phyloP scores from a whole-genome alignment of 1,140 invertebrate species.

The Drosophila tropicalis region DNA sequence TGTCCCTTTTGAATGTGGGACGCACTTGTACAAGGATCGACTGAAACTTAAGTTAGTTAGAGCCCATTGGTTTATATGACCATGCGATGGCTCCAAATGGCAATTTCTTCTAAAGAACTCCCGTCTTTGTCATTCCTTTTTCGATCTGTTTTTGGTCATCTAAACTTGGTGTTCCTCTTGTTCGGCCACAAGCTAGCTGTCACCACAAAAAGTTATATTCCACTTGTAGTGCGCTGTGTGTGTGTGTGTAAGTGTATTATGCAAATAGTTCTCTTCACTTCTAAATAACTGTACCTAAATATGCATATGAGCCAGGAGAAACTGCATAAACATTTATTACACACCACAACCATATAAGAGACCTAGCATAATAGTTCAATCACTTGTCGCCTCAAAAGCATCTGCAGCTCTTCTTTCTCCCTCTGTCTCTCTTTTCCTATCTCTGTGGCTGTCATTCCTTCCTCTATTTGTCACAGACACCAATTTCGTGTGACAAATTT shows the following conservation, averaged over 20 bases:
- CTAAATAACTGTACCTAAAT: constrained; percentile 48
- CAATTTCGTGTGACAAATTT: constrained; percentile 82
- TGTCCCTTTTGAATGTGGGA: no score
- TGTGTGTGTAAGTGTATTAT: constrained; percentile 14
- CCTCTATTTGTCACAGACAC: constrained; percentile 79
- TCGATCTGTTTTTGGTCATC: constrained; percentile 1
- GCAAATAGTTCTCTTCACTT: constrained; percentile 16
- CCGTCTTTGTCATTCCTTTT: neutral
- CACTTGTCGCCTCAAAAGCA: constrained; percentile 67
- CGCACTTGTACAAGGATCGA: no score
- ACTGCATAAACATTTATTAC: constrained; percentile 52
- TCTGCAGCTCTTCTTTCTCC: constrained; percentile 15
- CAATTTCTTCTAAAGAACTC: constrained; percentile 4
- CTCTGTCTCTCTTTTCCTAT: constrained; percentile 7
- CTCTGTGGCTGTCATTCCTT: constrained; percentile 24
- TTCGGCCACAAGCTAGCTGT: constrained; percentile 4
- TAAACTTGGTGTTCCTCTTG: constrained; percentile 5
- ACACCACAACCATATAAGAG: constrained; percentile 44
- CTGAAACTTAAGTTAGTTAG: neutral
- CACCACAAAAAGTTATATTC: constrained; percentile 33
- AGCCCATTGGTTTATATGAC: neutral
- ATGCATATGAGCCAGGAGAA: constrained; percentile 52
- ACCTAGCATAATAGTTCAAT: constrained; percentile 74
- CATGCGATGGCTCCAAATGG: constrained; percentile 4
- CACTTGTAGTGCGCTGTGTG: neutral